phyloP scores from a whole-genome alignment of 2,797 vertebrate species.

The Girardinus metallicus region DNA sequence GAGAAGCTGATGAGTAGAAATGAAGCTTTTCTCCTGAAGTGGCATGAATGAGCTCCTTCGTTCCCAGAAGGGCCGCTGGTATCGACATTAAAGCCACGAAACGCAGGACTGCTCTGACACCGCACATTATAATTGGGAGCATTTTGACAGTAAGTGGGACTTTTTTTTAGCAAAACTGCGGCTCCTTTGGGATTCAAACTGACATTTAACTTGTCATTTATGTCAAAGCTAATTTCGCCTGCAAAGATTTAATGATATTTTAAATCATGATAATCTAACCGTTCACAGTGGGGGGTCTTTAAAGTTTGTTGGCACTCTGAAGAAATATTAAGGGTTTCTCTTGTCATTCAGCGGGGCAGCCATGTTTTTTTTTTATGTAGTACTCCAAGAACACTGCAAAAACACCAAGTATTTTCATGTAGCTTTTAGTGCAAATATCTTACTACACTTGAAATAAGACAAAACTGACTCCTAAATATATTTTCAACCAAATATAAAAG shows the following conservation, averaged over 20 bases:
- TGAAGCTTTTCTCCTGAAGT: constrained; percentile 3
- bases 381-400: too few species aligned
- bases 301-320: not conserved
- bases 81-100: constrained; percentile 17
- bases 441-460: too few species aligned
- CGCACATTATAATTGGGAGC: not conserved
- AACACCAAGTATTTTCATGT: too few species aligned
- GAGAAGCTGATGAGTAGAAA: constrained; percentile 20
- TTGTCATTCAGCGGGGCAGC: too few species aligned
- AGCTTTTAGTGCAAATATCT: too few species aligned
- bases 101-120: not conserved
- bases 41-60: constrained; percentile 5
- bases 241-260: not conserved
- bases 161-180: not conserved
- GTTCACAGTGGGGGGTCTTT: not conserved
- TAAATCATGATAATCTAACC: not conserved
- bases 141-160: not conserved
- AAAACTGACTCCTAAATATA: too few species aligned
- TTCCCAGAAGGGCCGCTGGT: constrained; percentile 4
- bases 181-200: not conserved
- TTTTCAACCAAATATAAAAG: too few species aligned
- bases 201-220: not conserved
- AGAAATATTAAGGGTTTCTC: not conserved
- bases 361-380: not conserved
- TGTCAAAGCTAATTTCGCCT: not conserved